Percentiles rank a stretch among this genome's conserved stretches.
Evolutionary conservation across 2,888 invertebrate species (phyloP).

Genomic region (Ichneumoninae sp.): DNA sequence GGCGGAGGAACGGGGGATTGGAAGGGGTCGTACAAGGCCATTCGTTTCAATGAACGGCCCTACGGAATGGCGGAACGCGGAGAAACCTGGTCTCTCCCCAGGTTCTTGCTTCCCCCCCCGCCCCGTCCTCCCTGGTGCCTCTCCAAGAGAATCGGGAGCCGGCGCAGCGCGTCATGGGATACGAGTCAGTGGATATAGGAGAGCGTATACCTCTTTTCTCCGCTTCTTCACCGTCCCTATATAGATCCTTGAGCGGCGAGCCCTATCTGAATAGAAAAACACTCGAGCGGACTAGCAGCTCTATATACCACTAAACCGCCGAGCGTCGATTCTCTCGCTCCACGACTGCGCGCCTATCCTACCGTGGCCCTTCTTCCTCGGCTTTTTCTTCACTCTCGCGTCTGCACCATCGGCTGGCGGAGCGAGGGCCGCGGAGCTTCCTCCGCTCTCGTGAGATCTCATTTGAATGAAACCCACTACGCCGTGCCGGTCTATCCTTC

Average conservation of each 20-base stretch:
- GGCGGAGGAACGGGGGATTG: conserved; percentile 53
- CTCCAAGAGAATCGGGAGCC: conserved; percentile 72
- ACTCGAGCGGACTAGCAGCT: conserved; percentile 78
- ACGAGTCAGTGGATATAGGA: conserved; percentile 66
- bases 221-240: conserved; percentile 61
- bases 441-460: conserved; percentile 73
- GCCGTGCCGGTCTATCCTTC: conserved; percentile 62
- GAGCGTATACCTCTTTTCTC: conserved; percentile 46
- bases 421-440: conserved; percentile 7
- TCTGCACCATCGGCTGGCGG: conserved; percentile 2
- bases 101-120: conserved; percentile 59
- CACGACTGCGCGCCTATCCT: conserved; percentile 55
- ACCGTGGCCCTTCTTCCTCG: conserved; percentile 7
- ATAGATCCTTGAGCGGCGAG: conserved; percentile 80
- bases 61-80: conserved; percentile 71
- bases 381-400: conserved; percentile 54
- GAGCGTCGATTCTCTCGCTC: conserved; percentile 57
- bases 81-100: conserved; percentile 63
- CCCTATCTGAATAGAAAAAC: conserved; percentile 81
- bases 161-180: conserved; percentile 60
- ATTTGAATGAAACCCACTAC: conserved; percentile 79
- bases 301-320: conserved; percentile 47
- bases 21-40: conserved; percentile 76
- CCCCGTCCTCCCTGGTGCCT: conserved; percentile 62
- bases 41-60: conserved; percentile 82